These are phyloP conservation scores for Gallinago jamesoni DNA, from an alignment of 2,113 vertebrate genomes.

Conservation along the genomic window DNA sequence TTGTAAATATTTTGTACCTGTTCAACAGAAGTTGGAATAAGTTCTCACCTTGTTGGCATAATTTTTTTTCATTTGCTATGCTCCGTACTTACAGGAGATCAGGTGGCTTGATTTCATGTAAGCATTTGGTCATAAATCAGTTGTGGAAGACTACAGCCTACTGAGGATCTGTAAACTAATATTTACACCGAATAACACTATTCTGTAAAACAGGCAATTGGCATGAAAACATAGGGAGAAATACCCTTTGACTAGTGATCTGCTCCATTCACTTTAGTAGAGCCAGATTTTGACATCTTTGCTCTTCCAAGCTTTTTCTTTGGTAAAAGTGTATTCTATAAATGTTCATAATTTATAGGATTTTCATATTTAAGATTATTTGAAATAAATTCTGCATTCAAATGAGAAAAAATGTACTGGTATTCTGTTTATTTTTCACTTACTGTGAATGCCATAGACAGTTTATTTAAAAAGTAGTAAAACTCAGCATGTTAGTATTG, in stretches of 20 bases:
- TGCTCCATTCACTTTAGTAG: background rate
- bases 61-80: background rate
- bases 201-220: background rate
- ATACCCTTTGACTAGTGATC: background rate
- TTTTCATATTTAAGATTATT: background rate
- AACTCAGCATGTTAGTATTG: background rate
- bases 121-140: background rate
- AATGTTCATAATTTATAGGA: background rate
- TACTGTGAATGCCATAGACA: background rate
- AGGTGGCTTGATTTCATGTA: background rate
- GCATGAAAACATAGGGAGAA: background rate
- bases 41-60: background rate
- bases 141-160: background rate
- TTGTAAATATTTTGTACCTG: conserved; percentile 3
- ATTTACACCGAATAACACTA: background rate
- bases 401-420: background rate
- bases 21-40: background rate
- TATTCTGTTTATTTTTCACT: background rate
- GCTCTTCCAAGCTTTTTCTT: background rate
- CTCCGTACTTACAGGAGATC: background rate
- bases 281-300: background rate
- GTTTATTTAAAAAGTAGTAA: background rate
- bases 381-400: conserved; percentile 23
- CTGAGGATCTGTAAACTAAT: background rate
- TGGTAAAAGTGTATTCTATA: background rate